These are phyloP conservation scores for Actinemys pallida DNA, from an alignment of 2,113 vertebrate species.

Conservation along the genomic window DNA sequence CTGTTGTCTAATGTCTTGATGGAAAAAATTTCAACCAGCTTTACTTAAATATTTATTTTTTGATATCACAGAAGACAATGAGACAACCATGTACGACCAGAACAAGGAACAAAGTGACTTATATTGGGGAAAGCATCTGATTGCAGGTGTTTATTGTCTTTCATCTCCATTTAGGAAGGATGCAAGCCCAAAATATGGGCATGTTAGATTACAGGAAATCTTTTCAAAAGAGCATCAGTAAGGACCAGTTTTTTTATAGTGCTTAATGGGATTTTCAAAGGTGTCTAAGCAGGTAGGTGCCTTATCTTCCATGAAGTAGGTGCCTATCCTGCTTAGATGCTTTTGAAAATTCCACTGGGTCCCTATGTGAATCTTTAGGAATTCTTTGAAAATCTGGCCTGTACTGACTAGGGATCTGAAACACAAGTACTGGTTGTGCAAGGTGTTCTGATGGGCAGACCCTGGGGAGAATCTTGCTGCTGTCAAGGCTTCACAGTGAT, in stretches of 20 bases:
- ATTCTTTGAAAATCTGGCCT: rapidly evolving
- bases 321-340: rapidly evolving
- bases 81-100: background rate
- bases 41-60: slow-evolving; percentile 41
- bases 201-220: background rate
- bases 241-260: background rate
- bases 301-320: rapidly evolving
- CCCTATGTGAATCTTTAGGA: background rate
- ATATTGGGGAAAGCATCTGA: rapidly evolving
- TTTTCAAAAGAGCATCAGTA: background rate
- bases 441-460: background rate
- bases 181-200: rapidly evolving
- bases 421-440: background rate
- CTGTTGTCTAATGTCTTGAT: slow-evolving; percentile 24
- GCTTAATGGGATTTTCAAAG: background rate
- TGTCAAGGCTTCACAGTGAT: background rate
- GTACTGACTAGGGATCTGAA: background rate
- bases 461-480: background rate
- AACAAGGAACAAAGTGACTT: background rate
- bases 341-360: rapidly evolving
- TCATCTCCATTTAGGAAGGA: background rate
- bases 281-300: background rate
- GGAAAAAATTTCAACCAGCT: background rate
- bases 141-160: rapidly evolving
- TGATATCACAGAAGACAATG: background rate